Conservation (phyloP, 37 sponge, comb jelly and placozoan species). For the Haliclona indistincta region DNA sequence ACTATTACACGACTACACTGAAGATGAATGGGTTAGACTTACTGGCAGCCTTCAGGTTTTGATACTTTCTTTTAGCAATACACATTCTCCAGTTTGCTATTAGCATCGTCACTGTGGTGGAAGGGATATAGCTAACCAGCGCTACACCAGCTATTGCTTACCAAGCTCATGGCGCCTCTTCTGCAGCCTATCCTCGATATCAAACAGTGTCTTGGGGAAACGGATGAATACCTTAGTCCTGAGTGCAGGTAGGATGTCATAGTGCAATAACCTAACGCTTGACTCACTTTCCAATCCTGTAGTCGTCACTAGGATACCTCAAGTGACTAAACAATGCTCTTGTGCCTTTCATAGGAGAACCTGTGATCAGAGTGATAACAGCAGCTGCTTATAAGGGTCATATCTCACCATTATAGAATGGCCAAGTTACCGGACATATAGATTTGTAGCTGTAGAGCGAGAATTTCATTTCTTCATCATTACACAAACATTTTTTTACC, state of each 20-base stretch:
- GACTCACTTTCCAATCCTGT: constrained; percentile 80
- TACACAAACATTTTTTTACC: constrained; percentile 25
- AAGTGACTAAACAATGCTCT: constrained; percentile 49
- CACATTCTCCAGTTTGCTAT: constrained; percentile 65
- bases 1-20: not conserved
- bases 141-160: constrained; percentile 5
- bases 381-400: not conserved
- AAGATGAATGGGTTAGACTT: not conserved
- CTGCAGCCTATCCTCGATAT: constrained; percentile 75
- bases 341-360: constrained; percentile 32
- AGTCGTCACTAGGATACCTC: constrained; percentile 48
- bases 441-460: constrained; percentile 85
- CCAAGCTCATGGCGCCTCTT: constrained; percentile 71
- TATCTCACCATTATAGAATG: constrained; percentile 53
- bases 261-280: not conserved
- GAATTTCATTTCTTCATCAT: no score
- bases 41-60: constrained; percentile 40
- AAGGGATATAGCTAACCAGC: not conserved
- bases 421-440: constrained; percentile 81
- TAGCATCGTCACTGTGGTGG: constrained; percentile 54
- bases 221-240: constrained; percentile 86
- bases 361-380: constrained; percentile 2
- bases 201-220: constrained; percentile 74
- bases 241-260: not conserved
- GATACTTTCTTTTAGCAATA: constrained; percentile 54